phyloP scores from a whole-genome alignment of 2,797 vertebrate genomes.

The Sebastes jordani region DNA sequence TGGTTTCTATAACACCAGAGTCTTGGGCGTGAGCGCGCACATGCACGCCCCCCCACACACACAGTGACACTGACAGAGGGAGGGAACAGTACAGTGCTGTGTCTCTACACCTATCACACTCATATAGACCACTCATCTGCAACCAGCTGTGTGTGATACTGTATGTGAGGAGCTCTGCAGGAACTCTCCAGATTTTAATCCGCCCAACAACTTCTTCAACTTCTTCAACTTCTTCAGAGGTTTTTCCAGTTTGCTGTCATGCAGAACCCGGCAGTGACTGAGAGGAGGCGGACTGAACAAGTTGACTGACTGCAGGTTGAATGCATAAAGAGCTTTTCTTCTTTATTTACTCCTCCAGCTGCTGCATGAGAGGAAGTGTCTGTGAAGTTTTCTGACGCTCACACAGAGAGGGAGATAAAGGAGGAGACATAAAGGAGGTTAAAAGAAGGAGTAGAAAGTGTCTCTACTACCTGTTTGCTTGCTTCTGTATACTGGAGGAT shows the following conservation, averaged over 20 bases:
- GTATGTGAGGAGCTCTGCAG: background rate
- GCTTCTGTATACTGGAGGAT: background rate
- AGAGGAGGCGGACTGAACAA: background rate
- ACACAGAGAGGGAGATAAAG: background rate
- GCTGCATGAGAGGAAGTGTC: background rate
- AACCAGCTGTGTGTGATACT: background rate
- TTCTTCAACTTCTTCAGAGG: background rate
- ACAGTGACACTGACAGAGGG: background rate
- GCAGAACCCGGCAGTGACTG: conserved; percentile 23
- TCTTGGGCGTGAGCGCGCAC: conserved; percentile 1
- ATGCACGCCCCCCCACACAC: background rate
- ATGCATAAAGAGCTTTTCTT: background rate
- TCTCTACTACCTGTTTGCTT: background rate
- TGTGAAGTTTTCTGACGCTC: background rate
- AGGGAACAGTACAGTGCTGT: background rate
- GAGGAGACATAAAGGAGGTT: background rate
- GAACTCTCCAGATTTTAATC: no score
- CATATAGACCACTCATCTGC: background rate
- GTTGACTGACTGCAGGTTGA: background rate
- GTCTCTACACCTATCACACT: background rate
- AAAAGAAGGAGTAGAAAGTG: background rate
- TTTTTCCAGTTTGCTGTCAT: background rate
- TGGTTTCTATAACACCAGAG: conserved; percentile 43
- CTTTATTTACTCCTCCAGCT: background rate
- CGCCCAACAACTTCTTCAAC: background rate